Evolutionary conservation across 2,113 vertebrate species (phyloP).

Genomic region (Redunca redunca): DNA sequence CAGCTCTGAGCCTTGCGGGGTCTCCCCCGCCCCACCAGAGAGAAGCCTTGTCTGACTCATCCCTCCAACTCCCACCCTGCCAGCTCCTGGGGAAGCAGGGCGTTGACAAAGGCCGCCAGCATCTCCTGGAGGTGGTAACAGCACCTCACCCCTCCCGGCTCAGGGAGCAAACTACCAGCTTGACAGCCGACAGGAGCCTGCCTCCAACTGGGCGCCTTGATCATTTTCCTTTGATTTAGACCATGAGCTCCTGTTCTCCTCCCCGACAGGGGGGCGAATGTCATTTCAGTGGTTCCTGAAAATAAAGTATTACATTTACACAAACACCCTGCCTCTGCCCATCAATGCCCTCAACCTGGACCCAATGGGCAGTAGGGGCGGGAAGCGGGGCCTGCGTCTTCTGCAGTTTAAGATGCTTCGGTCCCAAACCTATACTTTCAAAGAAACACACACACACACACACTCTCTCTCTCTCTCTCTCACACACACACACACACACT

Average conservation of each 20-base stretch:
- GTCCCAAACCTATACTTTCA: not conserved
- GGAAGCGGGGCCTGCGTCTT: not conserved
- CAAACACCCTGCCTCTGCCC: not conserved
- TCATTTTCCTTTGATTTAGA: not conserved
- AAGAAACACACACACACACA: not conserved
- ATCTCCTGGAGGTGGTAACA: not conserved
- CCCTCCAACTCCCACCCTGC: not conserved
- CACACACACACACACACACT: too few species aligned
- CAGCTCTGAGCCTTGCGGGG: not conserved
- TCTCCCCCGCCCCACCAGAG: not conserved
- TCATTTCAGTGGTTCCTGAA: not conserved
- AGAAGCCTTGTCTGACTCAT: not conserved
- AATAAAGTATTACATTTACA: too few species aligned
- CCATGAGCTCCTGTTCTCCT: not conserved
- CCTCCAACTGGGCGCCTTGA: not conserved
- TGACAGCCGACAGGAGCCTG: not conserved
- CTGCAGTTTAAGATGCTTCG: not conserved
- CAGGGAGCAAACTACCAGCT: not conserved
- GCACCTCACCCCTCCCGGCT: not conserved
- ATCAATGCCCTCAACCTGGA: not conserved
- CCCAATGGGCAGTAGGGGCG: not conserved
- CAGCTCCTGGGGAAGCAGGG: not conserved
- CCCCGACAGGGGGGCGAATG: fast-evolving
- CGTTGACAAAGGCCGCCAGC: not conserved
- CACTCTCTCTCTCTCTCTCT: not conserved